Evolutionary conservation across 2,113 vertebrate species (phyloP).

Genomic region (Brachirus orientalis): DNA sequence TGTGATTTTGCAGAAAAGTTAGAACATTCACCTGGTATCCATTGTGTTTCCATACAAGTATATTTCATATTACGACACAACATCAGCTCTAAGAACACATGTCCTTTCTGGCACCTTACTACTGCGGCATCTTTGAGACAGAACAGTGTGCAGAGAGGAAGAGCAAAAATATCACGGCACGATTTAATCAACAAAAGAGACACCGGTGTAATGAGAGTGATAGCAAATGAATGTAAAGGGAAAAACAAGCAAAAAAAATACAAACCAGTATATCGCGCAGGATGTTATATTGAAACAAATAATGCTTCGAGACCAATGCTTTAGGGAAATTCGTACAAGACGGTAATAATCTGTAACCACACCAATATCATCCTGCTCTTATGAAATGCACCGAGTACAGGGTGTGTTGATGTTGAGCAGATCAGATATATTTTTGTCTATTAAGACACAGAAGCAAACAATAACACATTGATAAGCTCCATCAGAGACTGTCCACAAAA

Average conservation of each 20-base stretch:
- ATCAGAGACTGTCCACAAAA: not conserved
- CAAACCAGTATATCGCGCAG: not conserved
- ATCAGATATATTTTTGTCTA: not conserved
- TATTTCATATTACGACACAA: too few relatives aligned
- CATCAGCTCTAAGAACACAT: too few relatives aligned
- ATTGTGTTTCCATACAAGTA: too few relatives aligned
- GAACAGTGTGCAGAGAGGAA: too few relatives aligned
- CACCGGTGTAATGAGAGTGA: not conserved
- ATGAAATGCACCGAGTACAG: not conserved
- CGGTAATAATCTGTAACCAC: not conserved
- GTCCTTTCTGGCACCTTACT: too few relatives aligned
- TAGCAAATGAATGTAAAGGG: not conserved
- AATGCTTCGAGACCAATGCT: not conserved
- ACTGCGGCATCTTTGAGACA: too few relatives aligned
- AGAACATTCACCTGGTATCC: too few relatives aligned
- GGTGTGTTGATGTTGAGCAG: not conserved
- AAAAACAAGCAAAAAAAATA: not conserved
- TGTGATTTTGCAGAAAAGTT: too few relatives aligned
- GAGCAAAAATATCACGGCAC: not conserved
- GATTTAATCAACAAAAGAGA: not conserved
- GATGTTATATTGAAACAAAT: not conserved
- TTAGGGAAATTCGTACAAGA: not conserved
- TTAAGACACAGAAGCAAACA: not conserved
- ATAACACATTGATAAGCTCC: not conserved
- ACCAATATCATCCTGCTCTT: not conserved